Base-by-base conservation (phyloP, 2,113 vertebrate genomes). In the Phylloscopus whistleri region DNA sequence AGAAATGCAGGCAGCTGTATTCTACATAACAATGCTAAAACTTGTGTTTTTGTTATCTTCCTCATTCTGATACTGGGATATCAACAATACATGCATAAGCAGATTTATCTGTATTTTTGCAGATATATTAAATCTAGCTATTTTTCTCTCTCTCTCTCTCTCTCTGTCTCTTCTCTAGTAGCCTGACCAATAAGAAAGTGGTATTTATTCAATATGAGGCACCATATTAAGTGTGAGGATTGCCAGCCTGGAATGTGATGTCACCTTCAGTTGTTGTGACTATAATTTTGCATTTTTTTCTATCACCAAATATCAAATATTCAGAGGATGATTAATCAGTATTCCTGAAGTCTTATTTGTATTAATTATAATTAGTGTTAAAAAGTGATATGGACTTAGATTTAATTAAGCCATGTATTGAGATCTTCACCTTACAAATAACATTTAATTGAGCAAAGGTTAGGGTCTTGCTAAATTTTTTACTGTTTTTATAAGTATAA, bases 41-140 rank as follows among this genome's bases (percentile, higher is more conserved):
- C 27, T n/a, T 63, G 16, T 73, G 4, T 28, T n/a, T 84, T 70
- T 90, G 10, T 75, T 88, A 56, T 56, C 46, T 23, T 77, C 2
- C 16, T 37, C 22, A 62, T 67, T 92, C 55, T 77, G 79, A 80
- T 92, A 82, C 48, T 74, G 72, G 73, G 66, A 91, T 95, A 84
- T 89, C 64, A 90, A 84, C 86, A 92, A 89, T 35, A 59, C 9
- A 68, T 31, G 20, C 30, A 82, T 16, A 44, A 24, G 18, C 3
- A 22, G 55, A 89, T 94, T 96, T 97, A 95, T 96, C 88, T 94
- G 67, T 56, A 24, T 28, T 93, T 93, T 95, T 94, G 51, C 55
- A 97, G 91, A 83, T 74, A 77, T 39, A 80, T 85, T 13, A 44
- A 88, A 67, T 60, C 84, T 48, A 77, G 13, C 18, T 67, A 39